Evolutionary conservation across 2,113 vertebrate genomes (phyloP).

Genomic region (Thunnus thynnus): DNA sequence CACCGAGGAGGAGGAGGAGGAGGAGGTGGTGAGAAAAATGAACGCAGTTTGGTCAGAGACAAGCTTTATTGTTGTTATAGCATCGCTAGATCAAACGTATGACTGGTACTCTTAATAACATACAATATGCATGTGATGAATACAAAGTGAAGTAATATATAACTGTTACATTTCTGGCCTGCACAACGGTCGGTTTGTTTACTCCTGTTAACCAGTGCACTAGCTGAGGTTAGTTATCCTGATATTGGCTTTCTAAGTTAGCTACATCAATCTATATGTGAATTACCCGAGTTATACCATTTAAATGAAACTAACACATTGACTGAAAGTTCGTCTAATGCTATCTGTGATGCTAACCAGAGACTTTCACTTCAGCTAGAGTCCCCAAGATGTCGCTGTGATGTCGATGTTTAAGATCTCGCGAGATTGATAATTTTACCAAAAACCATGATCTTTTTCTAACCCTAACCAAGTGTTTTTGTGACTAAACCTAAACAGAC

Average conservation of each 20-base stretch:
- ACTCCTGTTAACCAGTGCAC: neutral
- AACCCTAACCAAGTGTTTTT: no score
- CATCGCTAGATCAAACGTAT: fast-evolving
- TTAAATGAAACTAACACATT: neutral
- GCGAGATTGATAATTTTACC: no score
- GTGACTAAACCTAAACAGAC: no score
- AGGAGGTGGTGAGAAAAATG: slow-evolving; percentile 63
- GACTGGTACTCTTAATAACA: fast-evolving
- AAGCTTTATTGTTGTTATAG: neutral
- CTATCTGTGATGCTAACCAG: neutral
- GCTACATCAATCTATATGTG: neutral
- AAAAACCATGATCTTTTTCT: no score
- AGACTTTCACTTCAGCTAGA: neutral
- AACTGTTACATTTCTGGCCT: no score
- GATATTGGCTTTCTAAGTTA: neutral
- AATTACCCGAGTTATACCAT: neutral
- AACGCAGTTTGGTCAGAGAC: slow-evolving; percentile 34
- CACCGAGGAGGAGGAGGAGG: neutral
- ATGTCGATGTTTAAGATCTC: neutral
- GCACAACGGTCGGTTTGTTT: neutral
- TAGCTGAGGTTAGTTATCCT: neutral
- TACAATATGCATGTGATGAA: neutral
- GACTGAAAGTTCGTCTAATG: neutral
- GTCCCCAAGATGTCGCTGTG: slow-evolving; percentile 55
- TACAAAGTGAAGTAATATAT: neutral